A percentile compares a stretch with the other conserved stretches of the same genome.
These are phyloP conservation scores for Brachyistius frenatus DNA, from an alignment of 2,113 vertebrate genomes.

Conservation along the genomic window DNA sequence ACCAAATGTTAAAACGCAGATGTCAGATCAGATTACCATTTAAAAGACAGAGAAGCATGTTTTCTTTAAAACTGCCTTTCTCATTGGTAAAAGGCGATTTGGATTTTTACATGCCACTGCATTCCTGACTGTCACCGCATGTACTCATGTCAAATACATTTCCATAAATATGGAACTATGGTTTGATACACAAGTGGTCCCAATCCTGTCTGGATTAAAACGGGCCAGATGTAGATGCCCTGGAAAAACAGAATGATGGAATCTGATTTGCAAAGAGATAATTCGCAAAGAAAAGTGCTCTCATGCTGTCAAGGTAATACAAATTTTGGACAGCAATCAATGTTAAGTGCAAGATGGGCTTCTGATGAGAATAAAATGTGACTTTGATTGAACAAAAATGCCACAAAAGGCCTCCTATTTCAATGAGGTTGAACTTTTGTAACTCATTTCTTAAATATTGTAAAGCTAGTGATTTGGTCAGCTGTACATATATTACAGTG, in stretches of 20 bases:
- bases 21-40: conserved; percentile 20
- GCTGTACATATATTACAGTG: too few relatives aligned
- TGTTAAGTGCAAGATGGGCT: too few relatives aligned
- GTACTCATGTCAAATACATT: not conserved
- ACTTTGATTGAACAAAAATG: too few relatives aligned
- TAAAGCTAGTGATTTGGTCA: too few relatives aligned
- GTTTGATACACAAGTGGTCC: too few relatives aligned
- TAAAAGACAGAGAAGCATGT: conserved; percentile 11
- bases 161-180: not conserved
- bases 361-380: too few relatives aligned
- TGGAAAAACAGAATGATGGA: not conserved
- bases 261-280: not conserved
- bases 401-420: too few relatives aligned
- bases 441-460: too few relatives aligned
- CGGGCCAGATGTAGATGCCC: too few relatives aligned
- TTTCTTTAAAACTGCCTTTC: conserved; percentile 28
- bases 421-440: too few relatives aligned
- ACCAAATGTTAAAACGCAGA: conserved; percentile 30
- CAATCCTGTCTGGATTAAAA: too few relatives aligned
- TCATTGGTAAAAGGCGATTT: conserved; percentile 32
- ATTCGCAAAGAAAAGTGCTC: not conserved
- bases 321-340: not conserved
- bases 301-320: not conserved
- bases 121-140: not conserved
- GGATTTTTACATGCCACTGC: not conserved